A percentile compares a stretch with the other conserved stretches of the same genome.
Evolutionary conservation across 2,888 invertebrate genomes (phyloP).

Genomic region (Tridacna crocea): DNA sequence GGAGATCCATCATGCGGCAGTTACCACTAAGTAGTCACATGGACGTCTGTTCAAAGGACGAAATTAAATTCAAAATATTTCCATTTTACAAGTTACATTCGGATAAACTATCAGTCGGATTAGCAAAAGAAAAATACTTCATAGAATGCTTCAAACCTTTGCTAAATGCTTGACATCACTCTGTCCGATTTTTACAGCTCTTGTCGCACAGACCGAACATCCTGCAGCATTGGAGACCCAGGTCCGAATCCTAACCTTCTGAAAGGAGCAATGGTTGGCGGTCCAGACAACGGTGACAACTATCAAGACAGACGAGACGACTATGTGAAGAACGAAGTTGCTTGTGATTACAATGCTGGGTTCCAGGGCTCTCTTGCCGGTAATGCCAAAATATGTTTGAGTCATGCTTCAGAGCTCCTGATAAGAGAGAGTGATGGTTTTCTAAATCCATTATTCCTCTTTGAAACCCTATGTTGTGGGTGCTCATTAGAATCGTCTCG

Average conservation of each 20-base stretch:
- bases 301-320: constrained; percentile 75
- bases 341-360: constrained; percentile 80
- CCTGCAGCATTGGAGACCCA: constrained; percentile 45
- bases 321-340: constrained; percentile 79
- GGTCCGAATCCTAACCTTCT: constrained; percentile 68
- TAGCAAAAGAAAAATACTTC: too few species aligned
- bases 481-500: neutral
- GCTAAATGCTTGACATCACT: neutral
- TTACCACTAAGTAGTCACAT: too few species aligned
- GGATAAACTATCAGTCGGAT: too few species aligned
- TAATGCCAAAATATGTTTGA: constrained; percentile 32
- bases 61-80: too few species aligned
- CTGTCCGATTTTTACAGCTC: constrained; percentile 26
- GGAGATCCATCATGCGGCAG: too few species aligned
- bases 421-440: neutral
- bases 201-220: constrained; percentile 27
- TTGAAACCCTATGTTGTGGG: neutral
- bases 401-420: neutral
- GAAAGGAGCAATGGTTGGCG: constrained; percentile 76
- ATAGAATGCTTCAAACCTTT: too few species aligned
- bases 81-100: too few species aligned
- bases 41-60: too few species aligned
- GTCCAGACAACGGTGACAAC: constrained; percentile 72
- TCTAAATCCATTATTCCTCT: neutral
- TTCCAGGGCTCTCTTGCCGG: constrained; percentile 80